phyloP scores from a whole-genome alignment of 2,113 vertebrate genomes.

The Rhinogobius similis region DNA sequence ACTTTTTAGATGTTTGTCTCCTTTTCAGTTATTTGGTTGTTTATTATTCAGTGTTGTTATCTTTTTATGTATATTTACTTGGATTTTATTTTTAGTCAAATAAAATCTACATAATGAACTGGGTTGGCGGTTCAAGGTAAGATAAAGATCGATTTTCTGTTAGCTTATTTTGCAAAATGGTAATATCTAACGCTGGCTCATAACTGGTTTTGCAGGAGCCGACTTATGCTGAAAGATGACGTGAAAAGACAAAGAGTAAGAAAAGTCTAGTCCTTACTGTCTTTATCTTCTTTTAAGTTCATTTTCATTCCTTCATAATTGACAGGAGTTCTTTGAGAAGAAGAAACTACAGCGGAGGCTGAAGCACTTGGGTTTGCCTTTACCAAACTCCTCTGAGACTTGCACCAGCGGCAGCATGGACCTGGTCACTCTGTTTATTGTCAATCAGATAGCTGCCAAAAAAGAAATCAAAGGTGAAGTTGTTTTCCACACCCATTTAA shows the following conservation, averaged over 20 bases:
- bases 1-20: neutral
- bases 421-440: conserved; percentile 86
- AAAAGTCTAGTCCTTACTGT: accelerated
- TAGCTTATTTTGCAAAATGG: neutral
- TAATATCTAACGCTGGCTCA: neutral
- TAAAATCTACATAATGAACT: conserved; percentile 78
- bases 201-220: conserved; percentile 70
- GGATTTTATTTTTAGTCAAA: neutral
- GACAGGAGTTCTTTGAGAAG: conserved; percentile 94
- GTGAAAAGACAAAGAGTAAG: conserved; percentile 86
- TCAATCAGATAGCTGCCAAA: conserved; percentile 89
- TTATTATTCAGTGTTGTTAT: neutral
- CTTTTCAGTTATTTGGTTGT: neutral
- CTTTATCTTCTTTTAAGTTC: neutral
- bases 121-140: conserved; percentile 87
- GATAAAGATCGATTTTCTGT: neutral
- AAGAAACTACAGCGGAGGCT: conserved; percentile 84
- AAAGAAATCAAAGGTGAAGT: conserved; percentile 79
- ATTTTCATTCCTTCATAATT: neutral
- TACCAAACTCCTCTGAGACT: conserved; percentile 58
- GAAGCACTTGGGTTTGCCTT: conserved; percentile 61
- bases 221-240: conserved; percentile 83
- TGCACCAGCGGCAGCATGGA: conserved; percentile 82
- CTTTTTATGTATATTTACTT: neutral
- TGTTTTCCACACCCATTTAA: neutral